These are phyloP conservation scores for Microcebus griseorufus DNA, from an alignment of 2,113 vertebrate species.

Conservation along the genomic window DNA sequence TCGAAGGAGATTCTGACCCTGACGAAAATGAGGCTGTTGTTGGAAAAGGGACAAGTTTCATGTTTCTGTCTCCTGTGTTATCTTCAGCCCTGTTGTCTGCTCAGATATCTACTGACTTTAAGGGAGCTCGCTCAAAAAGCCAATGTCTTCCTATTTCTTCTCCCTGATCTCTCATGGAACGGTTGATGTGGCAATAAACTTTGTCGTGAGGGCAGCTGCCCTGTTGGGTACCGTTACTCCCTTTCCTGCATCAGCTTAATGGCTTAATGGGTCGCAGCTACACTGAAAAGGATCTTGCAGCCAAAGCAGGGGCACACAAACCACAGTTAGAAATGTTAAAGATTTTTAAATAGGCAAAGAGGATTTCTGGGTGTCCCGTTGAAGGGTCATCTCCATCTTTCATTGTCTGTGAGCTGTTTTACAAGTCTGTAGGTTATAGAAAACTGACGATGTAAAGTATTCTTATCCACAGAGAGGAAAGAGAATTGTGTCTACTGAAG, in stretches of 20 bases:
- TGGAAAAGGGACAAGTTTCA: background rate
- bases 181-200: background rate
- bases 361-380: background rate
- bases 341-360: background rate
- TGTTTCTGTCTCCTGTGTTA: background rate
- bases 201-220: background rate
- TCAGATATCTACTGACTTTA: background rate
- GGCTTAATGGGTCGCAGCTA: background rate
- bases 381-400: background rate
- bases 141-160: background rate
- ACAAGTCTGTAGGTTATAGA: background rate
- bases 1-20: background rate
- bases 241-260: background rate
- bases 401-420: constrained; percentile 15
- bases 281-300: background rate
- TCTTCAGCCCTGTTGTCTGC: background rate
- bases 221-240: background rate
- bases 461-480: background rate
- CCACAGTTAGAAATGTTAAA: background rate
- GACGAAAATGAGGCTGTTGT: background rate
- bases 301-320: background rate
- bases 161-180: background rate
- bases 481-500: background rate
- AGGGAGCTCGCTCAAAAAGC: background rate
- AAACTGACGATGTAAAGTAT: background rate